A percentile compares a stretch with the other conserved stretches of the same genome.
Evolutionary conservation across 2,113 vertebrate genomes (phyloP).

Genomic region (Dromiciops gliroides): DNA sequence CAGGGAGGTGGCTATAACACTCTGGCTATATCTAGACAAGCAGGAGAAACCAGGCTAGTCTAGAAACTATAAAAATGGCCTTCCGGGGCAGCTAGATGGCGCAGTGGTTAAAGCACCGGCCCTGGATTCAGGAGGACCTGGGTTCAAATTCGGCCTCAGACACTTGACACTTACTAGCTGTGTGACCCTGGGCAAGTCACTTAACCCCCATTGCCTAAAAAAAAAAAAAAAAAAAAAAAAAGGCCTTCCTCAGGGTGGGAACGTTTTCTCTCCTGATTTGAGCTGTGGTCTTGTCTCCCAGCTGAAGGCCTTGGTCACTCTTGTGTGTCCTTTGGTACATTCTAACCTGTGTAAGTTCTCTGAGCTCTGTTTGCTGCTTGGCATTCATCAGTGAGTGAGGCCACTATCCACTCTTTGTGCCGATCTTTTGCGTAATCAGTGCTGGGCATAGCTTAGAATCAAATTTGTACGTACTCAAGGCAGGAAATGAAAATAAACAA

Average conservation of each 20-base stretch:
- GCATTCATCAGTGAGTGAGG: neutral
- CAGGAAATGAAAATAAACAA: neutral
- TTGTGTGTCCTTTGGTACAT: neutral
- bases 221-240: too few species aligned
- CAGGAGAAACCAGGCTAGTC: neutral
- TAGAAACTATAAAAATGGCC: neutral
- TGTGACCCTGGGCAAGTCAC: too few species aligned
- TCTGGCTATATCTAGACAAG: neutral
- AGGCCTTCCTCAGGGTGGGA: neutral
- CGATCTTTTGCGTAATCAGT: neutral
- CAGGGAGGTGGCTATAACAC: neutral
- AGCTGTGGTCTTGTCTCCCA: neutral
- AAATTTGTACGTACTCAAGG: neutral
- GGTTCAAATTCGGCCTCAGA: too few species aligned
- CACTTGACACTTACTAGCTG: too few species aligned
- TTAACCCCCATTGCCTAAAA: too few species aligned
- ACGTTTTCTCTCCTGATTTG: neutral
- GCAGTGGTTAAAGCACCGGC: too few species aligned
- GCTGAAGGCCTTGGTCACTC: neutral
- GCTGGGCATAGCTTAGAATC: neutral
- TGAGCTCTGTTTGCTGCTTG: neutral
- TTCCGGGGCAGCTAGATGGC: too few species aligned
- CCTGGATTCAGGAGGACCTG: too few species aligned
- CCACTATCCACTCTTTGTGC: neutral
- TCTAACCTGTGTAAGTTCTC: neutral